Evolutionary conservation across 1,140 invertebrate species (phyloP), one percentile per base, ranked within the genome.

Genomic region (Phortica variegata): DNA sequence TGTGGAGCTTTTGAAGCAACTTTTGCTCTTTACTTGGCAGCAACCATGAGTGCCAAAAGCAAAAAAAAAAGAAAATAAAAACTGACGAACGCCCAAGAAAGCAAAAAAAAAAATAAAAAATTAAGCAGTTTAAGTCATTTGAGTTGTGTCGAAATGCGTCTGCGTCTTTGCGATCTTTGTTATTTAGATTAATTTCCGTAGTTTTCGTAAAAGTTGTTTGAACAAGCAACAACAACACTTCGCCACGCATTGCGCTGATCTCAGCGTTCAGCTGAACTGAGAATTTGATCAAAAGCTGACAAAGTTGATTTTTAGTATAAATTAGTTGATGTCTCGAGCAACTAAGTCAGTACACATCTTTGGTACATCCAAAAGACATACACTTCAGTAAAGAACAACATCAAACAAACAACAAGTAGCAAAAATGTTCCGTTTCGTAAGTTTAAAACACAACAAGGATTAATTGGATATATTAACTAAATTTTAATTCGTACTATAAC

Each of bases 371-470:
- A 9, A 15, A n/a, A 37, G n/a, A n/a, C n/a, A 50, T 48, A 19
- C 53, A 54, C 52, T 48, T 41, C 37, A 52, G 56, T 49, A 47
- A 39, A 57, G 42, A 61, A 46, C 23, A 20, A 9, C 12, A 36
- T 20, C 31, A 36, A 10, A 46, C 31, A 18, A 49, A 21, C 31
- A 10, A 46, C 31, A 18, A 49, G 3, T 23, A 3, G 9, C 39
- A 39, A 71, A 71, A 49, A 71, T 71, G 68, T 69, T 72, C 60
- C 69, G 63, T 23, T 71, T 58, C 41, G 68, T 71, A 61, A 71
- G 66, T 71, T 21, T 10, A 18, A 21, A 32, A 15, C 15, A 20
- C 13, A 33, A 13, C 9, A 8, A 2, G 7, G 9, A 19, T 23
- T 23, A 15, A 12, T 13, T 8, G 18, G 1, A 17, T 13, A 8